Evolutionary conservation across 2,888 invertebrate species (phyloP).

Genomic region (Crematogaster levior): DNA sequence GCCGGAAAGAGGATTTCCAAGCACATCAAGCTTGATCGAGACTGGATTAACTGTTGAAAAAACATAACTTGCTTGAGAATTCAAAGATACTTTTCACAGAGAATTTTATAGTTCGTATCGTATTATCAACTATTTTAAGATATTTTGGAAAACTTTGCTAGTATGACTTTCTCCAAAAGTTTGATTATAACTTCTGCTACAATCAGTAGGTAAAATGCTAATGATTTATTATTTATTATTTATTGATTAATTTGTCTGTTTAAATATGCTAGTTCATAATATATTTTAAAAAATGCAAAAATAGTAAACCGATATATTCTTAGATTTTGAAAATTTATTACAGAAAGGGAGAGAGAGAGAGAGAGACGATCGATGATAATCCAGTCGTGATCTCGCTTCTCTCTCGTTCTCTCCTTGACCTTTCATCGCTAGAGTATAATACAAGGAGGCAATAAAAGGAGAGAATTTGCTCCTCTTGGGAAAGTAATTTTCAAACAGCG

Average conservation of each 20-base stretch:
- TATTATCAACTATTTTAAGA: neutral
- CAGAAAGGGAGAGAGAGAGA: neutral
- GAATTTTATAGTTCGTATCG: neutral
- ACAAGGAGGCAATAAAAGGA: slow-evolving; percentile 52
- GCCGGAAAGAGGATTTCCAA: slow-evolving; percentile 62
- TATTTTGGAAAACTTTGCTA: neutral
- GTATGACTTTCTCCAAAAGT: neutral
- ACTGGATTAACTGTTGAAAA: slow-evolving; percentile 34
- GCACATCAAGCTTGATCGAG: slow-evolving; percentile 69
- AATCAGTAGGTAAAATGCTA: neutral
- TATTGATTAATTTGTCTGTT: neutral
- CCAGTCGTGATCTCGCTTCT: slow-evolving; percentile 61
- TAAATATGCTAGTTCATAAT: neutral
- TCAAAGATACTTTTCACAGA: slow-evolving; percentile 10
- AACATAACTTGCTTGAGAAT: neutral
- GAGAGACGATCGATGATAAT: slow-evolving; percentile 34
- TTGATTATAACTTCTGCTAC: neutral
- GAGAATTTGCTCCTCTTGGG: slow-evolving; percentile 44
- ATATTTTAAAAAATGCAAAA: neutral
- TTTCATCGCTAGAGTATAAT: slow-evolving; percentile 47
- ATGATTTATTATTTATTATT: too few species aligned
- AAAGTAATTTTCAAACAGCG: slow-evolving; percentile 45
- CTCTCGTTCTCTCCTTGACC: slow-evolving; percentile 54
- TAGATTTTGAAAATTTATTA: slow-evolving; percentile 6
- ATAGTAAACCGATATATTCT: neutral